Base-by-base conservation (phyloP, 2,113 vertebrate species). In the Lutjanus erythropterus region DNA sequence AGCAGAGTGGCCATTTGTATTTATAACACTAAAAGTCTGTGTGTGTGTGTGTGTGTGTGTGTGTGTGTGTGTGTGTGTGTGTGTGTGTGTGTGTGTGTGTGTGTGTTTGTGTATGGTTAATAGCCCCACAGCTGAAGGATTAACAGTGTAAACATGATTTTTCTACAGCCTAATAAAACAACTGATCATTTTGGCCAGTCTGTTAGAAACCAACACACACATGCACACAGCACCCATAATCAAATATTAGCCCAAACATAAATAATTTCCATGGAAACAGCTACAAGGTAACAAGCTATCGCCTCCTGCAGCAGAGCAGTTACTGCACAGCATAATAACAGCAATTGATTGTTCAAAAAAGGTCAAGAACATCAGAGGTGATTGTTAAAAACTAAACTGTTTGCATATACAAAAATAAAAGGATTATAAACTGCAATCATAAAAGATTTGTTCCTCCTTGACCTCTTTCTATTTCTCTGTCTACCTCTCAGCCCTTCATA, bases 141-240 rank as follows among this genome's bases (percentile, higher is more conserved):
- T 80, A 66, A 18, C 35, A 52, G 53, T 27, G 44, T 81, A 74
- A 81, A 55, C 44, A 75, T 44, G 23, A 19, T 50, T 61, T 68
- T 42, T 61, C 33, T 52, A 29, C 16, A 44, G 37, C 27, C 47
- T 16, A 41, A 27, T 74, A 52, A 67, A 73, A 56, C 59, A 46
- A 59, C 29, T 42, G 18, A 65, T 66, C 50, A 39, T 66, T 52
- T 74, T 8, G 29, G 39, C 16, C 15, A 5, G 25, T 44, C 12
- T n/a, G 15, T 2, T 52, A 41, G 10, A 55, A 18, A 42, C 35
- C 8, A 15, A 56, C 35, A 29, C 21, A 42, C n/a, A 41, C 7
- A 49, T 15, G 19, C 56, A 29, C 21, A 42, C n/a, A 11, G 19
- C 27, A 61, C 3, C 5, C 35, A 25, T 33, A 67, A 59, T 66